Percentiles rank a stretch among this genome's conserved stretches.
Conservation (phyloP, 2,888 invertebrate genomes). For the Gonocerus acuteangulatus region DNA sequence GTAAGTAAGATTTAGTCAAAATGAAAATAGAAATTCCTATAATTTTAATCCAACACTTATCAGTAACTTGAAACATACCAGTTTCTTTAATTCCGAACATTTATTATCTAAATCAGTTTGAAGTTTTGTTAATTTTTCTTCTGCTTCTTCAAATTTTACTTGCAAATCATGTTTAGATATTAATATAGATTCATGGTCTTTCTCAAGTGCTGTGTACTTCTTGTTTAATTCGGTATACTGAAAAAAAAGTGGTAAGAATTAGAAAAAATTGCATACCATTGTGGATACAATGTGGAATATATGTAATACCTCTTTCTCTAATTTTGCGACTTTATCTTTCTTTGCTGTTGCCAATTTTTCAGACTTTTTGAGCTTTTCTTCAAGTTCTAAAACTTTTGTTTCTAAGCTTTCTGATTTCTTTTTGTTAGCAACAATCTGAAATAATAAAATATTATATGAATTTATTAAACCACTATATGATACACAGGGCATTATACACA, state of each 20-base stretch:
- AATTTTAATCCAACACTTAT: background rate
- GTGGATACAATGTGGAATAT: no score
- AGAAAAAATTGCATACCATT: slow-evolving; percentile 1
- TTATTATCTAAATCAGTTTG: slow-evolving; percentile 45
- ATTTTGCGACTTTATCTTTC: slow-evolving; percentile 52
- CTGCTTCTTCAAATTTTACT: slow-evolving; percentile 27
- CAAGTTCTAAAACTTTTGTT: slow-evolving; percentile 58
- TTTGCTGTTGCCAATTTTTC: slow-evolving; percentile 51
- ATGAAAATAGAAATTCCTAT: no score
- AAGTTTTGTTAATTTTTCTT: slow-evolving; percentile 28
- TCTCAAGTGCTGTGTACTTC: slow-evolving; percentile 32
- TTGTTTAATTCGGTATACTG: slow-evolving; percentile 32
- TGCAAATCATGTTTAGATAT: slow-evolving; percentile 28
- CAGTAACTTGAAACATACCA: slow-evolving; percentile 45
- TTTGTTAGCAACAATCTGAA: slow-evolving; percentile 55
- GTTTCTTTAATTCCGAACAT: slow-evolving; percentile 54
- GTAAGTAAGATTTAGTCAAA: no score
- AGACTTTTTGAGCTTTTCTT: slow-evolving; percentile 56
- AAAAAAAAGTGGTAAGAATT: slow-evolving; percentile 7
- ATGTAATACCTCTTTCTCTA: slow-evolving; percentile 60
- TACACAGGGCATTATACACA: no score
- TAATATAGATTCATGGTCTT: slow-evolving; percentile 26
- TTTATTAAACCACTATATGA: no score
- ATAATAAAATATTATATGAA: no score
- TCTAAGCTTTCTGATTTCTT: slow-evolving; percentile 58